A percentile compares a stretch with the other conserved stretches of the same genome.
Conservation (phyloP, 1,140 invertebrate genomes). For the Platyscapa corneri region DNA sequence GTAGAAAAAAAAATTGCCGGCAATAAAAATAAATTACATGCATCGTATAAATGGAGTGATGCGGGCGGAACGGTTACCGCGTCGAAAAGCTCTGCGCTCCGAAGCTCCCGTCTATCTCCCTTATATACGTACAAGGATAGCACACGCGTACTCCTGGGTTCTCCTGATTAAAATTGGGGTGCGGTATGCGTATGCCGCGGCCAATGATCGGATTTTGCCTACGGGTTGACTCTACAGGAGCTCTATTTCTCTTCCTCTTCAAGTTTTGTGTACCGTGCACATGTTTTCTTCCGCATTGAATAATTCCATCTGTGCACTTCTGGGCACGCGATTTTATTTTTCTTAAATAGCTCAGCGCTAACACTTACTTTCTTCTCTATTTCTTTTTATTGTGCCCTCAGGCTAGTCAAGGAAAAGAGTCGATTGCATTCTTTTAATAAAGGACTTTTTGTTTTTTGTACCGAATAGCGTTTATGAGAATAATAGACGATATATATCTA, state of each 20-base stretch:
- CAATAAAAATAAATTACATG: conserved; percentile 77
- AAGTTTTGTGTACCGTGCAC: not conserved
- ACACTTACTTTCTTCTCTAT: not conserved
- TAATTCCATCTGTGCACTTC: conserved; percentile 19
- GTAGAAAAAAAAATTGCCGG: conserved; percentile 73
- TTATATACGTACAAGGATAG: conserved; percentile 58
- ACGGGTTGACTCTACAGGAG: conserved; percentile 64
- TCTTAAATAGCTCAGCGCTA: not conserved
- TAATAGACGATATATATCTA: too few species aligned
- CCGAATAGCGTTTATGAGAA: too few species aligned
- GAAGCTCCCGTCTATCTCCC: conserved; percentile 61
- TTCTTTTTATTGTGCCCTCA: not conserved
- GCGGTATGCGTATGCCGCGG: conserved; percentile 59
- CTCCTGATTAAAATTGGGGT: conserved; percentile 76
- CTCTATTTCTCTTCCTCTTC: conserved; percentile 17
- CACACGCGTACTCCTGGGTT: conserved; percentile 68
- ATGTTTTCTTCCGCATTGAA: not conserved
- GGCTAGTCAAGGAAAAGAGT: not conserved
- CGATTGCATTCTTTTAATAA: too few species aligned
- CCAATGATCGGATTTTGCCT: conserved; percentile 69
- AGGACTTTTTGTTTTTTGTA: too few species aligned
- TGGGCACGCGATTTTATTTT: conserved; percentile 15
- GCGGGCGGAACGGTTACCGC: not conserved
- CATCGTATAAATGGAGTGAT: conserved; percentile 70
- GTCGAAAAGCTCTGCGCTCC: conserved; percentile 64